Evolutionary conservation across 2,797 vertebrate genomes (phyloP), one percentile per base, ranked within the genome.

Genomic region (Aphelocoma californica): DNA sequence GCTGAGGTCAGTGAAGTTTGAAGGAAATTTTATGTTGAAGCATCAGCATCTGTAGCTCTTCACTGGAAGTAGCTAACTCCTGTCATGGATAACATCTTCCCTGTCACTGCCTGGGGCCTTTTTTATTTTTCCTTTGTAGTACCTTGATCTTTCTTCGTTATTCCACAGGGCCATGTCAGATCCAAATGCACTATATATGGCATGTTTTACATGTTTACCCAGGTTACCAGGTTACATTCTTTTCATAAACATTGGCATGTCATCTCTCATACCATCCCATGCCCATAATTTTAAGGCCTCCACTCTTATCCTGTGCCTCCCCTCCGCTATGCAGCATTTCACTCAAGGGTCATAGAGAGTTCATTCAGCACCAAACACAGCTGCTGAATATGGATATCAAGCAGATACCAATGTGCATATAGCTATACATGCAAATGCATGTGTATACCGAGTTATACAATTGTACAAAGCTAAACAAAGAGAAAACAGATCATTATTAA

Each of bases 81-180:
- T 60, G 14, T 4, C 36, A 12, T 11, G 15, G 25, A 40, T 53
- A 54, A 2, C 14, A 17, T 53, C 44, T 44, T 53, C 25, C 21
- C 8, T 10, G 6, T 47, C 42, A 31, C 3, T 18, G 14, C 25
- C 15, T 36, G 4, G 24, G 8, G 26, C 0, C 1, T 56, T 40
- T 34, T 38, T n/a, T 36, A 36, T n/a, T 29, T 36, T 45, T 23
- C 1, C 2, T 58, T 77, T 58, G 8, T 38, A 31, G 5, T 53
- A 48, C 6, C 28, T 71, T 75, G 28, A 9, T 75, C 23, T 77
- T 71, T 58, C 38, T 58, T 62, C 62, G 36, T 3, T 70, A 19
- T 4, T 66, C 17, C 66, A 18, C 47, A 71, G 44, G 21, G 47
- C 9, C 16, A 34, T 0, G 1, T 45, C 31, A 26, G 26, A 62